Conservation (phyloP, 2,113 vertebrate genomes). For the Silurus glanis region DNA sequence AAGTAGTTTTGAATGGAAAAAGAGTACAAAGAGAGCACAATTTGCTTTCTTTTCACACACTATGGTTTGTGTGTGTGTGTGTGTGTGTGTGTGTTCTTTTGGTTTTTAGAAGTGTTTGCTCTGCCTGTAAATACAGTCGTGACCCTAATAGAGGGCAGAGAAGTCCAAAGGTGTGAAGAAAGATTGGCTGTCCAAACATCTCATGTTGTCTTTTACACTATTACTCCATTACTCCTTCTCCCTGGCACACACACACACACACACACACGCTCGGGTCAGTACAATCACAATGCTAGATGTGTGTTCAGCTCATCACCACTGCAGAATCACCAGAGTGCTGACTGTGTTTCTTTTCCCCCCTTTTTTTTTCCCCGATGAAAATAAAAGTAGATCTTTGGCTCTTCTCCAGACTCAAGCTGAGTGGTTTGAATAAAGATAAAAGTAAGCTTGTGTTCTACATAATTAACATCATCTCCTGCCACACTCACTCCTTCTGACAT, state of each 20-base stretch:
- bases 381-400: conserved; percentile 4
- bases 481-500: background rate
- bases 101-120: background rate
- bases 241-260: background rate
- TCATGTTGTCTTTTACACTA: background rate
- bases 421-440: background rate
- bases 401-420: background rate
- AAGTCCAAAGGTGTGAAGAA: background rate
- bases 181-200: background rate
- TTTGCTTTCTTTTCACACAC: background rate
- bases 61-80: background rate
- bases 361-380: conserved; percentile 20
- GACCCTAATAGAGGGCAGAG: background rate
- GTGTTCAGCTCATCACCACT: conserved; percentile 23
- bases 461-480: background rate
- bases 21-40: background rate
- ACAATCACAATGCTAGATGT: background rate
- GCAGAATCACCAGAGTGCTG: background rate
- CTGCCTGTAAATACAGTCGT: background rate
- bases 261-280: background rate
- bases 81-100: background rate
- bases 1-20: background rate
- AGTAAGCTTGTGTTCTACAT: background rate
- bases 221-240: background rate
- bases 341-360: background rate